Percentiles rank a stretch among this genome's conserved stretches.
phyloP scores from a whole-genome alignment of 2,113 vertebrate genomes.

The Petroica traversi region DNA sequence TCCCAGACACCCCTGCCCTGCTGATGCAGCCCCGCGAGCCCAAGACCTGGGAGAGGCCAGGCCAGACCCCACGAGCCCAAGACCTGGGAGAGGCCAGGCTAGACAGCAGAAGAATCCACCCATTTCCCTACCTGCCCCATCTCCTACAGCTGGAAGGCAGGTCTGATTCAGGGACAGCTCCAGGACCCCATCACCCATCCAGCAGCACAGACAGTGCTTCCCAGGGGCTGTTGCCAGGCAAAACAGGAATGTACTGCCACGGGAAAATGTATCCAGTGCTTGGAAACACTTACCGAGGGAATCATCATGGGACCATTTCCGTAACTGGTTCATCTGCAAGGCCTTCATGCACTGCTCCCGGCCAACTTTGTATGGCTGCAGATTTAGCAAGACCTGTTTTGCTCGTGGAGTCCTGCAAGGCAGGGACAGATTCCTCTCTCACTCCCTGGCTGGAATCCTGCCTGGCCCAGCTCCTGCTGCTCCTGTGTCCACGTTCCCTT shows the following conservation, averaged over 20 bases:
- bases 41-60: background rate
- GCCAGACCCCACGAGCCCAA: background rate
- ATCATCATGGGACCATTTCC: background rate
- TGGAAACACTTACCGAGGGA: background rate
- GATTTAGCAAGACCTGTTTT: background rate
- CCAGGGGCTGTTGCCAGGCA: background rate
- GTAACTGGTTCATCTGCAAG: background rate
- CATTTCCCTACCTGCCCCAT: accelerated
- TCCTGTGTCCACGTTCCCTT: background rate
- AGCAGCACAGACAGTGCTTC: background rate
- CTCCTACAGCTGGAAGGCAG: background rate
- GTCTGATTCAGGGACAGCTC: background rate
- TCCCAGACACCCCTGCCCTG: background rate
- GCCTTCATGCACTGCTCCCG: background rate
- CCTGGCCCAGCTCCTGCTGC: background rate
- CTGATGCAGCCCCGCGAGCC: background rate
- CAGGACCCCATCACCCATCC: background rate
- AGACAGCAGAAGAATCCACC: background rate
- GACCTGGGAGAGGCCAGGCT: background rate
- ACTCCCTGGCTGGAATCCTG: background rate
- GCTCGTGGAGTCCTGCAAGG: background rate
- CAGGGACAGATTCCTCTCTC: background rate
- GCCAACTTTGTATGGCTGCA: background rate
- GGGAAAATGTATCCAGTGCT: background rate
- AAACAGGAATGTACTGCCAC: background rate